A percentile compares a stretch with the other conserved stretches of the same genome.
Evolutionary conservation across 2,888 invertebrate genomes (phyloP).

Genomic region (Monopis laevigella): DNA sequence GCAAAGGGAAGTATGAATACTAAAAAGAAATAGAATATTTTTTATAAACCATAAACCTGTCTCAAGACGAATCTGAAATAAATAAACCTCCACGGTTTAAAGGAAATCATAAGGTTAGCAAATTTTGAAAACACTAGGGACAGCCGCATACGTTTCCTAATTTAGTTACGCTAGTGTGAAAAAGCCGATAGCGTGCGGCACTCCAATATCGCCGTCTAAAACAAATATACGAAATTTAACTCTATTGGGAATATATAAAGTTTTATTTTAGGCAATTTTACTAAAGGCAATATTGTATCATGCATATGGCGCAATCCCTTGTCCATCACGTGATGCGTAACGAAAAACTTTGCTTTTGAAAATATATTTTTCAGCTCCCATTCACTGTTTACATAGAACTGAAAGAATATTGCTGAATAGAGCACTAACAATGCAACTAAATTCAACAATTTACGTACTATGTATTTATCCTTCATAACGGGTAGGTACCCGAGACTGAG

Average conservation of each 20-base stretch:
- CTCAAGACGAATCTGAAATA: too few species aligned
- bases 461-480: too few species aligned
- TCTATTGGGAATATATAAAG: background rate
- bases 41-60: too few species aligned
- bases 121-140: conserved; percentile 19
- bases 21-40: too few species aligned
- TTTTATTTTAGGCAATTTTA: too few species aligned
- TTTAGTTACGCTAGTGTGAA: conserved; percentile 35
- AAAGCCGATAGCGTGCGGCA: conserved; percentile 21
- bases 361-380: conserved; percentile 5
- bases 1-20: too few species aligned
- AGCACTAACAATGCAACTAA: too few species aligned
- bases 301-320: conserved; percentile 23
- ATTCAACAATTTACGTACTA: too few species aligned
- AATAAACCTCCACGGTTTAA: too few species aligned
- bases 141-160: conserved; percentile 25
- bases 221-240: background rate
- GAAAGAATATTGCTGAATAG: background rate
- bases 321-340: conserved; percentile 31
- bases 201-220: background rate
- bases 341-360: conserved; percentile 24
- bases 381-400: conserved; percentile 4
- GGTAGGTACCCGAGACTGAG: too few species aligned
- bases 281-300: background rate
- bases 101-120: conserved; percentile 27